These are phyloP conservation scores for Bubo bubo DNA, from an alignment of 2,113 vertebrate genomes.

Conservation along the genomic window DNA sequence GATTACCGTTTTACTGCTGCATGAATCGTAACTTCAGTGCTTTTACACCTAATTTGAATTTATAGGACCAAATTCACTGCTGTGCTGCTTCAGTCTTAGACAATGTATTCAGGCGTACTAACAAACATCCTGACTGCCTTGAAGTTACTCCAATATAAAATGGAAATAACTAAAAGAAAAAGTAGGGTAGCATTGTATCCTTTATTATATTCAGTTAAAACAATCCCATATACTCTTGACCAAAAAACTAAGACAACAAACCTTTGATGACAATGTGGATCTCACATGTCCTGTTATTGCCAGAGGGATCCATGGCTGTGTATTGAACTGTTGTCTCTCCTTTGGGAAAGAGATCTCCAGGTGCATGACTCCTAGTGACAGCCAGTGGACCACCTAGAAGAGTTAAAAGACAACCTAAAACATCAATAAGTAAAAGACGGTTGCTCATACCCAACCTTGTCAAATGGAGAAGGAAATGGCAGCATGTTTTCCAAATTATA, in stretches of 20 bases:
- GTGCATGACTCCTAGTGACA: slow-evolving; percentile 82
- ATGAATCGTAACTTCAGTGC: not conserved
- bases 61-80: not conserved
- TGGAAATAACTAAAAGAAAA: not conserved
- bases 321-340: slow-evolving; percentile 89
- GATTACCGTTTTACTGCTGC: not conserved
- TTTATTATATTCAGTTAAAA: not conserved
- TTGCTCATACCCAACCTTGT: not conserved
- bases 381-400: slow-evolving; percentile 79
- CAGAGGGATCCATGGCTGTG: slow-evolving; percentile 86
- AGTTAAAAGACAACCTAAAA: not conserved
- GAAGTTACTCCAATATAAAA: not conserved
- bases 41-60: not conserved
- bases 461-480: not conserved
- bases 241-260: slow-evolving; percentile 50
- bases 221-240: not conserved
- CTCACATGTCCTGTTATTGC: slow-evolving; percentile 91
- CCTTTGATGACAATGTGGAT: slow-evolving; percentile 89
- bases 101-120: not conserved
- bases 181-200: not conserved
- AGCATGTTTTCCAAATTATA: not conserved
- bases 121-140: not conserved
- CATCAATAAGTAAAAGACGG: not conserved
- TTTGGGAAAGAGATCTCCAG: slow-evolving; percentile 85
- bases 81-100: not conserved